phyloP scores from a whole-genome alignment of 2,797 vertebrate genomes.

The Peromyscus attwateri region DNA sequence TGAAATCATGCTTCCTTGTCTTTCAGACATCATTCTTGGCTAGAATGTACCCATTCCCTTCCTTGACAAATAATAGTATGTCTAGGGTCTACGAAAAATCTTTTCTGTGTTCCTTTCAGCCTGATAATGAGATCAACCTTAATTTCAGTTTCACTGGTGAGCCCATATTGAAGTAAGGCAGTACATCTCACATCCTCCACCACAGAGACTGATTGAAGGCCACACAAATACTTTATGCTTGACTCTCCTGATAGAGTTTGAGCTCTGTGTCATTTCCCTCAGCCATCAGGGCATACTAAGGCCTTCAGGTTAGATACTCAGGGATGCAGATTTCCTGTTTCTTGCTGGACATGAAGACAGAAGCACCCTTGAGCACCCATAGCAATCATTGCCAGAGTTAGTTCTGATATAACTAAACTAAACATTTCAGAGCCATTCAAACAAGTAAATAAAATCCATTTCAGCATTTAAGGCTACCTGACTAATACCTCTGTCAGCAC shows the following conservation, averaged over 20 bases:
- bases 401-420: neutral
- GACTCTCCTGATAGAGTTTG: neutral
- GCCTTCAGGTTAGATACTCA: constrained; percentile 12
- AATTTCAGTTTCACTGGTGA: neutral
- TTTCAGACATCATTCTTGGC: neutral
- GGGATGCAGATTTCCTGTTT: neutral
- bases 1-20: neutral
- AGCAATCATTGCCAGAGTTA: neutral
- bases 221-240: neutral
- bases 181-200: neutral
- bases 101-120: neutral
- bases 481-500: neutral
- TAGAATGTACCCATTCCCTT: neutral
- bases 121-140: neutral
- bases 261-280: neutral
- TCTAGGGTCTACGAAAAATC: neutral
- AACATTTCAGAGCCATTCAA: neutral
- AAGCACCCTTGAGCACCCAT: neutral
- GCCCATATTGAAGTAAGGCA: neutral
- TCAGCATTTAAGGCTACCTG: neutral
- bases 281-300: neutral
- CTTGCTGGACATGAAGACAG: neutral
- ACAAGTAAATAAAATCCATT: neutral
- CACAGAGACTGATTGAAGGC: neutral
- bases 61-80: neutral